Evolutionary conservation across 2,797 vertebrate genomes (phyloP), one percentile per base, ranked within the genome.

Genomic region (Acanthurus leucopareius): DNA sequence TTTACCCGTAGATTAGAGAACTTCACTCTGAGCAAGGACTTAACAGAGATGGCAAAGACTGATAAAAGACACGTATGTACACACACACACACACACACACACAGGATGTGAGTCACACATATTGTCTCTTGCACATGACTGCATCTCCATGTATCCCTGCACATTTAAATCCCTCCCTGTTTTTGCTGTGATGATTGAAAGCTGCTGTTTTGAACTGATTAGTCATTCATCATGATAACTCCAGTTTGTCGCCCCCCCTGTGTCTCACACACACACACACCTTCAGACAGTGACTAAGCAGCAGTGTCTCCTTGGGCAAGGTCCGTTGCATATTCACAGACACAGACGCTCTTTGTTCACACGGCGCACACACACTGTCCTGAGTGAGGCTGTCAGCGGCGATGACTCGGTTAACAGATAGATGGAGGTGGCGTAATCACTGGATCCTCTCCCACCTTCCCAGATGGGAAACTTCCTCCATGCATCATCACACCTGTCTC

Each of bases 241-340:
- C 59, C 52, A 67, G 60, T 86, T 56, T 19, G 25, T 79, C 68
- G 32, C 45, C 28, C 5, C 5, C 38, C 69, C 59, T 67, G 66
- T 47, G 51, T 62, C 79, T 42, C 72, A 75, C 52, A 67, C 70
- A 70, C 52, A 64, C 52, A 67, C 69, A 81, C 57, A 44, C 72
- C 52, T 56, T 75, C 52, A 86, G 85, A 86, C 89, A 63, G 64
- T 91, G 93, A 92, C 86, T 90, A 90, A 94, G 76, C 84, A 65
- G 67, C 77, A 69, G 62, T 58, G 83, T 85, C 82, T 91, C 73
- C 73, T 81, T 86, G 76, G 80, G 84, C 77, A 85, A 88, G 75
- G 80, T 84, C 80, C 70, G 53, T 44, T 84, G 80, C 72, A 58
- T 82, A 74, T 80, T 73, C 58, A 63, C 73, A 86, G 70, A 85